Percentiles rank a stretch among this genome's conserved stretches.
These are phyloP conservation scores for Galagoides demidoff DNA, from an alignment of 2,797 vertebrate genomes.

Conservation along the genomic window DNA sequence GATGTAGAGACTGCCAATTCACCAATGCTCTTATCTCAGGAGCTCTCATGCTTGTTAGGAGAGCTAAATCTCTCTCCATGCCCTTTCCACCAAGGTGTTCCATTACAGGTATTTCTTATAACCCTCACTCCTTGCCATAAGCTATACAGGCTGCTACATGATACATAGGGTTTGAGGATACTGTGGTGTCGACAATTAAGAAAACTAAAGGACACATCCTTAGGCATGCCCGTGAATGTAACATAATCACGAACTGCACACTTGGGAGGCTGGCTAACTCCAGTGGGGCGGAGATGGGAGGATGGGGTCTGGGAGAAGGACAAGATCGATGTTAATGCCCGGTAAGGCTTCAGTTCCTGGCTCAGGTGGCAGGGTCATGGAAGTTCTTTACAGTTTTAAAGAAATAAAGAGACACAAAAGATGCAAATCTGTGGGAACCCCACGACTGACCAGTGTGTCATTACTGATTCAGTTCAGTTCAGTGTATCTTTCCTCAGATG, in stretches of 20 bases:
- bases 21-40: no score
- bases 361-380: neutral
- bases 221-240: no score
- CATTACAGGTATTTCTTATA: no score
- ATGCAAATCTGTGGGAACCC: no score
- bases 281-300: neutral
- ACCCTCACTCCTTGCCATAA: no score
- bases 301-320: neutral
- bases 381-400: neutral
- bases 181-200: neutral
- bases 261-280: neutral
- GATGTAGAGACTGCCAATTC: no score
- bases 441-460: accelerated
- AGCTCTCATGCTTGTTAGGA: no score
- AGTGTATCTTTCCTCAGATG: neutral
- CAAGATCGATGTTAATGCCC: neutral
- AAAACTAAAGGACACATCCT: neutral
- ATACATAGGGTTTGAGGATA: neutral
- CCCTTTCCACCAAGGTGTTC: no score
- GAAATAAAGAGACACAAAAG: neutral
- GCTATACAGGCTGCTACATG: neutral
- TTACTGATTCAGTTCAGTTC: neutral
- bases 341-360: neutral
- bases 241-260: neutral
- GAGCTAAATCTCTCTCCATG: no score